Percentiles rank a stretch among this genome's conserved stretches.
These are phyloP conservation scores for Drosophila neocordata DNA, from an alignment of 1,140 invertebrate species.

Conservation along the genomic window DNA sequence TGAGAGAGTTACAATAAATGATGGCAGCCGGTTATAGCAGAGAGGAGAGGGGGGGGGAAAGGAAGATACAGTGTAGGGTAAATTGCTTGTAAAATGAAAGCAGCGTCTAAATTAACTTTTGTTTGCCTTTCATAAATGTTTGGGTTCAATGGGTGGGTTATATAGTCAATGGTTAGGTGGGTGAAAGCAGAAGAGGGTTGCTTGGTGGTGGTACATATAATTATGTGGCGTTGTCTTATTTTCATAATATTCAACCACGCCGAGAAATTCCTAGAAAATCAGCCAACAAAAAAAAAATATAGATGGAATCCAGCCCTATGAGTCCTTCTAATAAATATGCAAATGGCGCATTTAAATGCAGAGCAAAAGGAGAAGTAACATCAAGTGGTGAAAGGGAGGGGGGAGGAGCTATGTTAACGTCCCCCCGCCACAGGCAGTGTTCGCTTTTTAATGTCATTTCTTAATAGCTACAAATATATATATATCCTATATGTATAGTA, in stretches of 20 bases:
- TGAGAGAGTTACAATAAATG: constrained; percentile 37
- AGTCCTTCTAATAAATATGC: constrained; percentile 79
- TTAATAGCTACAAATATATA: constrained; percentile 76
- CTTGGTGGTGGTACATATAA: constrained; percentile 59
- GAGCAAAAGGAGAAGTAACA: constrained; percentile 28
- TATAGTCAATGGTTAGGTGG: neutral
- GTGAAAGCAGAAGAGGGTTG: neutral
- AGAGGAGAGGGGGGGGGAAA: no score
- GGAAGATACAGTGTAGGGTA: constrained; percentile 30
- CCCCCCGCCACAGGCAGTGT: constrained; percentile 28
- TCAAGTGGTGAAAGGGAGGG: neutral
- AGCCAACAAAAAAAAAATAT: neutral
- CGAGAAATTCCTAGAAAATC: constrained; percentile 17
- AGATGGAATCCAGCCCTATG: constrained; percentile 1
- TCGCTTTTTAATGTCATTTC: constrained; percentile 76
- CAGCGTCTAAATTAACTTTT: constrained; percentile 81
- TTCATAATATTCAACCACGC: constrained; percentile 59
- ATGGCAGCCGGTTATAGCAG: constrained; percentile 10
- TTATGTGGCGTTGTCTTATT: constrained; percentile 78
- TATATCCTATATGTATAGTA: no score
- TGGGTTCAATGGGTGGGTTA: neutral
- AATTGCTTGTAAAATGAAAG: constrained; percentile 82
- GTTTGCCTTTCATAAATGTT: constrained; percentile 75
- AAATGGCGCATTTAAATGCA: constrained; percentile 78
- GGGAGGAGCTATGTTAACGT: neutral